Evolutionary conservation across 2,113 vertebrate species (phyloP).

Genomic region (Antechinus flavipes): DNA sequence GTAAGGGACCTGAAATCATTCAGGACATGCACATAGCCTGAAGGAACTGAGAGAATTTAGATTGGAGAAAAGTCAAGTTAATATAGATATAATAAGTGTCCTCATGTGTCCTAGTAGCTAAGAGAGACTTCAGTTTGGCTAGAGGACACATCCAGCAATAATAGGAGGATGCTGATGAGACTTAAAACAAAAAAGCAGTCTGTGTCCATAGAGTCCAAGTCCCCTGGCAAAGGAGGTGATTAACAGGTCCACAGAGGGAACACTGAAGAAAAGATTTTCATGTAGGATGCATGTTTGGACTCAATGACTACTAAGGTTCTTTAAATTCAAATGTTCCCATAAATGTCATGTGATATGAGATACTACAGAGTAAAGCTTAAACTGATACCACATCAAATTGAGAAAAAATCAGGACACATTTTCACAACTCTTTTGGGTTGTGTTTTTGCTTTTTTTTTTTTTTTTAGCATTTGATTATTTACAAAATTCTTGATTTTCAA

Average conservation of each 20-base stretch:
- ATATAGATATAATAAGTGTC: background rate
- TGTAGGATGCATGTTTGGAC: background rate
- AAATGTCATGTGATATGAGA: too few species aligned
- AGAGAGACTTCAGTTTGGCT: background rate
- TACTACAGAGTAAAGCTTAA: background rate
- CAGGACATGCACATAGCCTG: background rate
- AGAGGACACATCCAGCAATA: background rate
- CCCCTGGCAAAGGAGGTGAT: too few species aligned
- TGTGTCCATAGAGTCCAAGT: too few species aligned
- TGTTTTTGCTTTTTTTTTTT: too few species aligned
- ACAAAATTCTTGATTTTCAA: background rate
- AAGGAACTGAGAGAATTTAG: background rate
- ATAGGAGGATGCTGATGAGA: background rate
- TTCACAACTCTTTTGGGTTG: background rate
- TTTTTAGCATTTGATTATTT: background rate
- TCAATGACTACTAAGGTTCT: background rate
- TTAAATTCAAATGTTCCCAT: background rate
- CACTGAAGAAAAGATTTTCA: background rate
- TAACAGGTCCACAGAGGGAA: background rate
- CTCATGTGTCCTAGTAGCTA: background rate
- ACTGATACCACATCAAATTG: background rate
- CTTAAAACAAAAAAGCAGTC: background rate
- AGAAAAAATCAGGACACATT: background rate
- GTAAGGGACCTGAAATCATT: background rate
- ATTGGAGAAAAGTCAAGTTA: background rate